Evolutionary conservation across 1,140 invertebrate genomes (phyloP).

Genomic region (Megathymus violae): DNA sequence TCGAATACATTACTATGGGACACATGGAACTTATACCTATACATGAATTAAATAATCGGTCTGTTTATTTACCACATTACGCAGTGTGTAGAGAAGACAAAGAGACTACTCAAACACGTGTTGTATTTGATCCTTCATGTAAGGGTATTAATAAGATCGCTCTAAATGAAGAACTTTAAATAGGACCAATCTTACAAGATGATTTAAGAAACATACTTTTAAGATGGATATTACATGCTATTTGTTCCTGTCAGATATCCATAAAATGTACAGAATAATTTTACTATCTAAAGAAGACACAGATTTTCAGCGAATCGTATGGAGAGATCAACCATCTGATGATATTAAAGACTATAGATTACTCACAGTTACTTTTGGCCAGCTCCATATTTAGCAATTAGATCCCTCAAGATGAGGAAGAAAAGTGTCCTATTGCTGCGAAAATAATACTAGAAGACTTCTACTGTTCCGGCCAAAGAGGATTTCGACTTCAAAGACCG

Average conservation of each 20-base stretch:
- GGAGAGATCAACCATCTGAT: slow-evolving; percentile 46
- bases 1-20: slow-evolving; percentile 56
- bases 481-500: no score
- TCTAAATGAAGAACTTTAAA: slow-evolving; percentile 8
- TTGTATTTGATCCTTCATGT: slow-evolving; percentile 61
- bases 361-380: slow-evolving; percentile 64
- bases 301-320: slow-evolving; percentile 61
- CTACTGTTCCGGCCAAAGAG: no score
- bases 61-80: slow-evolving; percentile 54
- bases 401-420: slow-evolving; percentile 54
- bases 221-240: slow-evolving; percentile 13
- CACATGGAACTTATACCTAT: slow-evolving; percentile 51
- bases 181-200: slow-evolving; percentile 13
- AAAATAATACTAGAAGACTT: slow-evolving; percentile 55
- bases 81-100: slow-evolving; percentile 50
- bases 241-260: slow-evolving; percentile 52
- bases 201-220: slow-evolving; percentile 18
- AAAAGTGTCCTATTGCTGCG: slow-evolving; percentile 47
- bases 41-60: slow-evolving; percentile 36
- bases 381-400: slow-evolving; percentile 64
- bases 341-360: slow-evolving; percentile 38
- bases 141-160: slow-evolving; percentile 49
- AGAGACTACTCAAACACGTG: slow-evolving; percentile 49
- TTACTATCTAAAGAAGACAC: slow-evolving; percentile 42
- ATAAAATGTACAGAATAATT: slow-evolving; percentile 79